These are phyloP conservation scores for Acholoe squamosa DNA, from an alignment of 2,888 invertebrate genomes.

Conservation along the genomic window DNA sequence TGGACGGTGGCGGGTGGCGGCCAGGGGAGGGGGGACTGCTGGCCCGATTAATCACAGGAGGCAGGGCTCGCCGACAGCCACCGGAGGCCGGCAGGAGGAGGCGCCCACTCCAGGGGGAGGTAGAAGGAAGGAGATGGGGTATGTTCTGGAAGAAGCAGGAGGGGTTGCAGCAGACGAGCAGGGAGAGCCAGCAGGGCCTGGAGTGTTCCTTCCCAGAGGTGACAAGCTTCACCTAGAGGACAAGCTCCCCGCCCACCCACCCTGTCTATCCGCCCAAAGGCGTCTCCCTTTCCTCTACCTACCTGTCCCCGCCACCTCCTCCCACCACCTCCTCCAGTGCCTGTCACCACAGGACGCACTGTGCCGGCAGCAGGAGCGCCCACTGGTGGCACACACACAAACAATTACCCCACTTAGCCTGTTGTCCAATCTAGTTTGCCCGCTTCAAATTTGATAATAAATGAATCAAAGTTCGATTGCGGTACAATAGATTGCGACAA, in stretches of 20 bases:
- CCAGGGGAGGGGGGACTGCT: neutral
- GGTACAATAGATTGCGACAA: slow-evolving; percentile 59
- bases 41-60: slow-evolving; percentile 55
- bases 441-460: slow-evolving; percentile 55
- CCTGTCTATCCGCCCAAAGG: neutral
- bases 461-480: slow-evolving; percentile 63
- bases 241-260: neutral
- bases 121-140: neutral
- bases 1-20: neutral
- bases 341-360: slow-evolving; percentile 15
- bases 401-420: slow-evolving; percentile 61
- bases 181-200: neutral
- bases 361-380: slow-evolving; percentile 21
- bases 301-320: neutral
- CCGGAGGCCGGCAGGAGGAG: slow-evolving; percentile 13
- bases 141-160: neutral
- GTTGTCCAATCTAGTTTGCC: slow-evolving; percentile 59
- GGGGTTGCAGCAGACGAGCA: neutral
- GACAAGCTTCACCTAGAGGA: slow-evolving; percentile 50
- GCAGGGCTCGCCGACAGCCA: slow-evolving; percentile 44
- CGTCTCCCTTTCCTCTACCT: neutral
- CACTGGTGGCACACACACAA: slow-evolving; percentile 39
- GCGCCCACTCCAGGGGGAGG: slow-evolving; percentile 10
- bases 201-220: slow-evolving; percentile 45
- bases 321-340: neutral